phyloP scores from a whole-genome alignment of 2,888 invertebrate genomes.

The Megalurothrips usitatus region DNA sequence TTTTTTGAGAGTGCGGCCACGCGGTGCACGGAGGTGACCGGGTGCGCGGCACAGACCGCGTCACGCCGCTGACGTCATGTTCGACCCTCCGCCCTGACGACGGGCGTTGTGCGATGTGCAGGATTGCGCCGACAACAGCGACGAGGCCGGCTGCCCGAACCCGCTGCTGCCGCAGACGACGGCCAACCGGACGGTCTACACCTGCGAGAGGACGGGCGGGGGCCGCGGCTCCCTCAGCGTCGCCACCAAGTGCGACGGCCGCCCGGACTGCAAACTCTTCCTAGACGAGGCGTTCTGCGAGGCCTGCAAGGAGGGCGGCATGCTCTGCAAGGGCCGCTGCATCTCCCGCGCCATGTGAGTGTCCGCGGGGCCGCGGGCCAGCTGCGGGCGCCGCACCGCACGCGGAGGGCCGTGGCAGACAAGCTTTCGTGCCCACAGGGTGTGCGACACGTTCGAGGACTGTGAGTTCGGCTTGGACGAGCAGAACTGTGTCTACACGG shows the following conservation, averaged over 20 bases:
- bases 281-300: neutral
- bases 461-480: neutral
- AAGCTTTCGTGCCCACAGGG: no score
- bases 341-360: no score
- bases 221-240: neutral
- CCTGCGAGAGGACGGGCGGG: neutral
- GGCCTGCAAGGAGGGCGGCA: neutral
- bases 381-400: no score
- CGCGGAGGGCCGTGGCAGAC: no score
- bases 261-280: neutral
- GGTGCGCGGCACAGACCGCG: no score
- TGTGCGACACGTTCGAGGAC: neutral
- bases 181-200: neutral
- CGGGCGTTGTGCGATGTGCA: neutral
- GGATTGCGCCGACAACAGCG: conserved; percentile 2
- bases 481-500: neutral
- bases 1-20: no score
- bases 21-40: no score
- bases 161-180: neutral
- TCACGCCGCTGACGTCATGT: no score
- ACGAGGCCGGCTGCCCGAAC: neutral
- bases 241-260: neutral
- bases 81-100: no score
- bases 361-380: no score
- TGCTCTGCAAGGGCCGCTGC: no score